A percentile compares a stretch with the other conserved stretches of the same genome.
These are phyloP conservation scores for Rattus rattus DNA, from an alignment of 2,113 vertebrate genomes.

Conservation along the genomic window DNA sequence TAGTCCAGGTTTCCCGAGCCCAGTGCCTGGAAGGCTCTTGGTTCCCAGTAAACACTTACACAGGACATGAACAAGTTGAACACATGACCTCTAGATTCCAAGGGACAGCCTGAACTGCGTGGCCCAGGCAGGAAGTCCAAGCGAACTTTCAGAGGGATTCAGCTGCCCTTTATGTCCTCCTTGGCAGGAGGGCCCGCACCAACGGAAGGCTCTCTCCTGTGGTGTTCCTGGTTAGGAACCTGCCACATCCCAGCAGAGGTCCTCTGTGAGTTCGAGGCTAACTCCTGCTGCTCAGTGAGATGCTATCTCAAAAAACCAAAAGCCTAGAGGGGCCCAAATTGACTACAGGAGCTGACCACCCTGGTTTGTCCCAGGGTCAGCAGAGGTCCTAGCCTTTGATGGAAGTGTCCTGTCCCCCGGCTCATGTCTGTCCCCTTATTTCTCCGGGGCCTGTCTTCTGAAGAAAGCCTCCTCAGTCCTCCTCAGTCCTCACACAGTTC, in stretches of 20 bases:
- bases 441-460: neutral
- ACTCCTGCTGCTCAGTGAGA: neutral
- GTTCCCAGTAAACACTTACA: neutral
- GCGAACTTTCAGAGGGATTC: neutral
- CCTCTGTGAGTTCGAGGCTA: neutral
- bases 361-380: neutral
- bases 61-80: neutral
- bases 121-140: neutral
- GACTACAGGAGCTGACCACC: neutral
- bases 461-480: neutral
- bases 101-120: neutral
- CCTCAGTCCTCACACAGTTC: neutral
- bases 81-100: neutral
- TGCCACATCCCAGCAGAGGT: neutral
- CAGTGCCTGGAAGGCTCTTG: neutral
- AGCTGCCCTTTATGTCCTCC: neutral
- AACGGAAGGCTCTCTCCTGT: neutral
- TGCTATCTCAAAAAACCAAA: neutral
- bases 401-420: fast-evolving
- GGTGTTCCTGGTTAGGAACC: neutral
- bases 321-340: neutral
- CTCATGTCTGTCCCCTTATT: fast-evolving
- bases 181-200: fast-evolving
- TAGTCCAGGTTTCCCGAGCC: neutral
- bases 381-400: neutral